phyloP scores from a whole-genome alignment of 2,113 vertebrate genomes.

The Stercorarius parasiticus region DNA sequence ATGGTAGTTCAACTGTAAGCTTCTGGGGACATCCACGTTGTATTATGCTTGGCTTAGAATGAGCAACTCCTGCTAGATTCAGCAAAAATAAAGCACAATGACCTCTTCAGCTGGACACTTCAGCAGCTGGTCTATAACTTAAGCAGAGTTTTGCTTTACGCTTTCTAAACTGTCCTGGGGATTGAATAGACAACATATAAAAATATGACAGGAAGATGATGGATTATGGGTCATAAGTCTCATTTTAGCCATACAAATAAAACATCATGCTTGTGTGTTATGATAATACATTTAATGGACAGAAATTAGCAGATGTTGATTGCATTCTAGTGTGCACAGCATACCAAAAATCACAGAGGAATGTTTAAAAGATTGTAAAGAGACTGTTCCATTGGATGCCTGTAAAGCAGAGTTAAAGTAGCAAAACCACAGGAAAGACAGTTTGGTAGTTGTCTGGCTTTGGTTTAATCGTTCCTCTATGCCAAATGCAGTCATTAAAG shows the following conservation, averaged over 20 bases:
- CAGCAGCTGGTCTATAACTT: conserved; percentile 91
- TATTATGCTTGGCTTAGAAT: conserved; percentile 83
- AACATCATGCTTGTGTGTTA: conserved; percentile 83
- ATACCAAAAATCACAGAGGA: conserved; percentile 73
- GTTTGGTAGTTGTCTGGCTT: conserved; percentile 22
- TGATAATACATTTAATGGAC: conserved; percentile 78
- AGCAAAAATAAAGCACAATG: conserved; percentile 77
- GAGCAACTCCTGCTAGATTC: conserved; percentile 75
- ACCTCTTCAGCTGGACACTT: conserved; percentile 83
- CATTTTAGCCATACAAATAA: conserved; percentile 85
- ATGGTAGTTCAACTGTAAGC: conserved; percentile 69
- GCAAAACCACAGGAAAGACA: conserved; percentile 52
- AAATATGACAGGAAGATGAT: conserved; percentile 86
- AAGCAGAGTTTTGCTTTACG: conserved; percentile 79
- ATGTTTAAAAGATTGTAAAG: conserved; percentile 17
- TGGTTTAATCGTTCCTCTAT: background rate
- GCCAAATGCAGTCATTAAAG: conserved; percentile 23
- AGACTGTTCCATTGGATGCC: background rate
- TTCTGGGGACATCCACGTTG: conserved; percentile 74
- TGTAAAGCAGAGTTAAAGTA: conserved; percentile 22
- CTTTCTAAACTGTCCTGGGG: conserved; percentile 74
- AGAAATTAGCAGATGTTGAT: conserved; percentile 86
- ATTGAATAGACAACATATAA: conserved; percentile 81
- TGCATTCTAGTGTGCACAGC: conserved; percentile 67
- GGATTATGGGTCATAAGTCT: conserved; percentile 86